Evolutionary conservation across 2,888 invertebrate genomes (phyloP), one percentile per base, ranked within the genome.

Genomic region (Artemia sp.): DNA sequence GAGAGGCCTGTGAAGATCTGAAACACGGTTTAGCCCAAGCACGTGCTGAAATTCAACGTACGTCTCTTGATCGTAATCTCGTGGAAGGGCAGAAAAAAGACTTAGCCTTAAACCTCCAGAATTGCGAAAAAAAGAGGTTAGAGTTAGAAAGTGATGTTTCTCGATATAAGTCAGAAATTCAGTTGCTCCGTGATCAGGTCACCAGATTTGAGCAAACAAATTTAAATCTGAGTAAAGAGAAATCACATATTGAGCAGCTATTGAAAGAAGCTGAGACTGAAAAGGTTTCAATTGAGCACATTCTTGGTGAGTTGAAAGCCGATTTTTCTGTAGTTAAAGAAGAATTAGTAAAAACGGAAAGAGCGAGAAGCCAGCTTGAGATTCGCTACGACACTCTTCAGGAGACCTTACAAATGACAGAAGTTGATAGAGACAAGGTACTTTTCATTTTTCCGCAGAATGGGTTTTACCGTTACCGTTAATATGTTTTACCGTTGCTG

Each of bases 391-490:
- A 58, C n/a, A 24, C 64, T 58, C 64, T 58, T n/a, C 64, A 58
- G 10, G 64, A 58, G 24, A 58, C 64, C 8, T 24, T 58, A 10
- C 64, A 58, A 19, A 58, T 58, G 64, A 24, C 64, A n/a, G 64
- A 58, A 58, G 24, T 19, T 58, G 64, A 58, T 58, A n/a, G 64
- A 58, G 64, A 58, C 64, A 58, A 58, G 64, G 64, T 58, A 58
- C 38, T 38, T 38, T 38, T 38, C 38, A 38, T 38, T 38, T 38
- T 38, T 38, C 38, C 38, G 38, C 38, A 38, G 38, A 38, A 38
- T 3, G 38, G 6, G 6, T 38, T 38, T 38, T 38, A 38, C 38
- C 38, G 38, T 38, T 38, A 38, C 38, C 38, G 5, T 38, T 38
- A 6, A 3, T 38, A 38, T 6, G 19, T 19, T 19, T 19, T 19